Evolutionary conservation across 2,113 vertebrate species (phyloP).

Genomic region (Vicugna pacos): DNA sequence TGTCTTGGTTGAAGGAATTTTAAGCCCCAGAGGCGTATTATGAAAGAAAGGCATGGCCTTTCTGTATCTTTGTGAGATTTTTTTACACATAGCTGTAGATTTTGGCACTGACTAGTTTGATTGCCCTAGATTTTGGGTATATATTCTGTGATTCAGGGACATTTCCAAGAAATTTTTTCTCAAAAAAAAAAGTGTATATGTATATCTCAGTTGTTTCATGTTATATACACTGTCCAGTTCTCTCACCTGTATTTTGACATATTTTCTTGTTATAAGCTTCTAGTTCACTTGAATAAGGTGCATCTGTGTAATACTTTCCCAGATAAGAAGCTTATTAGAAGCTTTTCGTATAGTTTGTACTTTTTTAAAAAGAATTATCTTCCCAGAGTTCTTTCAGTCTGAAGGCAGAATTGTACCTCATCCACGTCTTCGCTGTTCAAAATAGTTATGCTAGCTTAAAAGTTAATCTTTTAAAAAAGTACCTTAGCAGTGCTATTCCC

Average conservation of each 20-base stretch:
- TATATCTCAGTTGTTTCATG: neutral
- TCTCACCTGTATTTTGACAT: constrained; percentile 17
- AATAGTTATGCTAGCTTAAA: neutral
- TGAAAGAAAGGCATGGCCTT: neutral
- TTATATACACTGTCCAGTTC: neutral
- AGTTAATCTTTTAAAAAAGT: neutral
- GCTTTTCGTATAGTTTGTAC: neutral
- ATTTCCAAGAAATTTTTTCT: neutral
- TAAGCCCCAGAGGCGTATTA: neutral
- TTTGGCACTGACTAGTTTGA: neutral
- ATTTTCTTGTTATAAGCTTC: neutral
- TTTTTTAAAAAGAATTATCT: constrained; percentile 17
- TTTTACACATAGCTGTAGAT: neutral
- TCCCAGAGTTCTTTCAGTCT: neutral
- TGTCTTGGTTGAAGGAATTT: neutral
- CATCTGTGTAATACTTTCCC: neutral
- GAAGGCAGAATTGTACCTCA: neutral
- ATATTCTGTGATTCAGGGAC: neutral
- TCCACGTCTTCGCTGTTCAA: neutral
- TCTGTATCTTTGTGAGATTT: neutral
- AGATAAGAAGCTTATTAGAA: neutral
- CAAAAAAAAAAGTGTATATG: neutral
- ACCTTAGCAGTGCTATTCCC: neutral
- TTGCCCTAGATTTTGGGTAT: neutral
- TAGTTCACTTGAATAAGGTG: neutral